Conservation (phyloP, 1,140 invertebrate genomes). For the Bombus polaris region DNA sequence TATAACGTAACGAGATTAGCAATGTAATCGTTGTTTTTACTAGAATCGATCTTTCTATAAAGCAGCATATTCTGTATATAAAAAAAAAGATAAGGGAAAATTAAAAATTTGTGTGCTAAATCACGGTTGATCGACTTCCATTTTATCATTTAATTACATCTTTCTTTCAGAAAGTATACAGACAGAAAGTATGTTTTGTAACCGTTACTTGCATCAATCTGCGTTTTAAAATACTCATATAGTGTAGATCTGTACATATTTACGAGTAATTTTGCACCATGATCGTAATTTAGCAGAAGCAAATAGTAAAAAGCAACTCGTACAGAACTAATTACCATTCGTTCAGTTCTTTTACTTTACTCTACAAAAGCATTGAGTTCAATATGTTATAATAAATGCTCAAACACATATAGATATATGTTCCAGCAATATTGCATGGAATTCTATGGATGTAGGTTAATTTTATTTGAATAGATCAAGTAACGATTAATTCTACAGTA, state of each 20-base stretch:
- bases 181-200: no score
- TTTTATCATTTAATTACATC: background rate
- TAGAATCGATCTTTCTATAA: background rate
- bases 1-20: background rate
- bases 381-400: no score
- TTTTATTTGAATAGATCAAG: background rate
- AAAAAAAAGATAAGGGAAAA: background rate
- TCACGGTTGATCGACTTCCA: background rate
- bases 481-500: background rate
- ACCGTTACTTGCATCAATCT: conserved; percentile 10
- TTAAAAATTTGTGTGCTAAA: background rate
- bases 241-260: background rate
- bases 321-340: background rate
- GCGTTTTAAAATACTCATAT: background rate
- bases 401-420: no score
- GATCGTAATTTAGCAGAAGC: background rate
- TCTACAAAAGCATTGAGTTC: no score
- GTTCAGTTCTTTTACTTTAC: background rate
- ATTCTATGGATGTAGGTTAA: background rate
- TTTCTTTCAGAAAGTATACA: no score
- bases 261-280: background rate
- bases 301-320: no score
- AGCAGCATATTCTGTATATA: background rate
- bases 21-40: no score
- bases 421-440: no score